Percentiles rank a stretch among this genome's conserved stretches.
phyloP scores from a whole-genome alignment of 2,113 vertebrate genomes.

The Syngnathus floridae region DNA sequence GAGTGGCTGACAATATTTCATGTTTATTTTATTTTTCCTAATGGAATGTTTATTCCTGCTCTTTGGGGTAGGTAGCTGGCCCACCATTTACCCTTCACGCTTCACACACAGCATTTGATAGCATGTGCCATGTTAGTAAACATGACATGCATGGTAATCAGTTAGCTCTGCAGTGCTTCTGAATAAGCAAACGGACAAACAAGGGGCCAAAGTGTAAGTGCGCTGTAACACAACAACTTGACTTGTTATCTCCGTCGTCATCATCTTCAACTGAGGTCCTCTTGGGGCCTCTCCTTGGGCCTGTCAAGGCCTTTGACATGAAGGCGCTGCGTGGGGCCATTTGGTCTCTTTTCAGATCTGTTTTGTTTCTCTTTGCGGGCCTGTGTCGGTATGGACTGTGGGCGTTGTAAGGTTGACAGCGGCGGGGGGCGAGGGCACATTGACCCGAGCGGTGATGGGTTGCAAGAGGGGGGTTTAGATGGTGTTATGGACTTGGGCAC shows the following conservation, averaged over 20 bases:
- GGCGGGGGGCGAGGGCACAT: conserved; percentile 45
- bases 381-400: conserved; percentile 53
- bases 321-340: conserved; percentile 51
- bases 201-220: conserved; percentile 62
- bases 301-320: conserved; percentile 63
- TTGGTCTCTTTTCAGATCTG: conserved; percentile 66
- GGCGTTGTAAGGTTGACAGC: conserved; percentile 43
- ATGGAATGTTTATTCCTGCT: conserved; percentile 59
- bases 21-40: conserved; percentile 48
- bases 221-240: conserved; percentile 52
- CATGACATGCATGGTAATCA: conserved; percentile 55
- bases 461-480: conserved; percentile 43
- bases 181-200: conserved; percentile 59
- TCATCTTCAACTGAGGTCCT: conserved; percentile 54
- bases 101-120: conserved; percentile 51
- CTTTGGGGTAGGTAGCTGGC: conserved; percentile 32
- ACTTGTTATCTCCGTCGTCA: conserved; percentile 59
- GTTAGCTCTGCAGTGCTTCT: conserved; percentile 31
- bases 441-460: conserved; percentile 52
- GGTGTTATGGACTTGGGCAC: conserved; percentile 67
- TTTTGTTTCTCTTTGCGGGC: conserved; percentile 66
- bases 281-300: conserved; percentile 45
- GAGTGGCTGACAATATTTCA: conserved; percentile 51
- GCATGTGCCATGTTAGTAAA: conserved; percentile 54
- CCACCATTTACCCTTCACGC: conserved; percentile 51